Base-by-base conservation (phyloP, 2,113 vertebrate species). In the Vulpes ferrilata region DNA sequence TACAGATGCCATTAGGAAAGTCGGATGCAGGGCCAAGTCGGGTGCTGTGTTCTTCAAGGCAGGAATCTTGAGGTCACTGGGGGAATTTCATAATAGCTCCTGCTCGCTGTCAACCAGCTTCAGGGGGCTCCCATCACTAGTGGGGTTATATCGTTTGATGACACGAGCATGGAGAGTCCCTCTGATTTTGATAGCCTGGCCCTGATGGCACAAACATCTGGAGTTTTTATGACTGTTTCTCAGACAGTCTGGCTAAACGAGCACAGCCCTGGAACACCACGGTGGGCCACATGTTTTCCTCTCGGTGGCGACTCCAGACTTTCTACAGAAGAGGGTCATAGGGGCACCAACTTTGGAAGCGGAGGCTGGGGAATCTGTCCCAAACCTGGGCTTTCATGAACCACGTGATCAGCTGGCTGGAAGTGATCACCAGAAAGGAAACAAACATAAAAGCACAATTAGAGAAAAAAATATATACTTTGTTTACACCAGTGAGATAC, bases 41-140 rank as follows among this genome's bases (percentile, higher is more conserved):
- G 73, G 79, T 38, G 0, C 69, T 57, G 95, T 97, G 96, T 96
- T 98, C 94, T 93, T 97, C 60, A 86, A 78, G 90, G 85, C 62
- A 94, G 92, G 92, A 84, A 32, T 88, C 53, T 85, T 38, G 65
- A 69, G 16, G 69, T 88, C 62, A 27, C 9, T 17, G 1, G 7
- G 51, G 20, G 19, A 59, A 3, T 23, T 96, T 88, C 57, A 15
- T 11, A 67, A 32, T 53, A 48, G 57, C 62, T 97, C 64, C 53
- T 27, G 3, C 25, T 67, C 17, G 65, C 48, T 59, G 32, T 55
- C 83, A 35, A 43, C 27, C 7, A 27, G 83, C 20, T 59, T 51
- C 8, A 6, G 11, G 22, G 32, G 22, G 32, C 38, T 92, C 71
- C 55, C 30, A 27, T n/a, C 10, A 25, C 25, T 32, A 32, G 15